Base-by-base conservation (phyloP, 2,797 vertebrate species). In the Siniperca obscura region DNA sequence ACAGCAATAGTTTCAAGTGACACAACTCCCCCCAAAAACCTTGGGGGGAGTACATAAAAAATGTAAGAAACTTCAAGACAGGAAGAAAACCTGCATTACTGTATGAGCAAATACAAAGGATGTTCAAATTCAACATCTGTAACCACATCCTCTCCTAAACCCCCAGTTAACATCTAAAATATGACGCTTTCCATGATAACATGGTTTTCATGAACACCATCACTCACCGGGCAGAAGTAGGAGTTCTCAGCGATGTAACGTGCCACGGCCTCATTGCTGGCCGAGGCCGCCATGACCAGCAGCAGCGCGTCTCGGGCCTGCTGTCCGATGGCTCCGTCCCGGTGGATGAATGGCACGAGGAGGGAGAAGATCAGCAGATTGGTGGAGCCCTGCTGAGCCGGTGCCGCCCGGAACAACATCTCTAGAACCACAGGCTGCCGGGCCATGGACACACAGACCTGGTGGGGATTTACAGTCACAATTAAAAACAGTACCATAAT, bases 291-390 rank as follows among this genome's bases (percentile, higher is more conserved):
- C 98, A 99, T 99, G 90, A 99, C 97, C 74, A 99, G 96, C 57
- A 99, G 97, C 79, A 99, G 95, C 0, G 98, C 97, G 0, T 99
- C 98, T 0, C 98, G 93, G 0, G 98, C 98, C 93, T 98, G 98
- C 90, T 99, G 98, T 12, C 98, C 98, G 16, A 98, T 94, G 5
- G 95, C 83, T 0, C 98, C 98, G 70, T 99, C 98, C 22, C 97
- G 98, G 93, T 99, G 98, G 89, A 99, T 97, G 94, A 98, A 99
- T 7, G 98, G 97, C 74, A 99, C 96, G 16, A 99, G 97, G 77
- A 98, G 96, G 65, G 98, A 98, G 95, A 99, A 99, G 90, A 99
- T 96, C 61, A 98, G 95, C 76, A 98, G 97, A 82, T 97, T 97
- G 90, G 96, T 95, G 0, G 97, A 96, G 42, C 96, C 97, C 90